A percentile compares a stretch with the other conserved stretches of the same genome.
phyloP scores from a whole-genome alignment of 1,140 invertebrate species.

The Centruroides sculpturatus region DNA sequence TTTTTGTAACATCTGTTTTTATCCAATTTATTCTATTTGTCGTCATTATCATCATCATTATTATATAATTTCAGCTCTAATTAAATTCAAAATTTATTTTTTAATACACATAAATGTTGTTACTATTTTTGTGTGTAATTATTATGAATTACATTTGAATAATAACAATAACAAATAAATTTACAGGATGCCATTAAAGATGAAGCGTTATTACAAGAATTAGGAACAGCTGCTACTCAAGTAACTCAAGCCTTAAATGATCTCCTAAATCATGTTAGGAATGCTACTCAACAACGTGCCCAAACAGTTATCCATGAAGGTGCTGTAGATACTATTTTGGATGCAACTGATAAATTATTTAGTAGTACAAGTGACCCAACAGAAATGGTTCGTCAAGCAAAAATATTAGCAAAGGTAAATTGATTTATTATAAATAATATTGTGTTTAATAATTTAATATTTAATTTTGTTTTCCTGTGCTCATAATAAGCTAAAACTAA shows the following conservation, averaged over 20 bases:
- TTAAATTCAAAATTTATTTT: too few species aligned
- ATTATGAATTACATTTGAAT: too few species aligned
- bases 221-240: slow-evolving; percentile 66
- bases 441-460: not conserved
- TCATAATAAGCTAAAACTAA: too few species aligned
- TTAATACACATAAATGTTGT: too few species aligned
- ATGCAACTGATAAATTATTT: slow-evolving; percentile 75
- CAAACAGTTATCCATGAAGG: slow-evolving; percentile 49
- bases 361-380: slow-evolving; percentile 65
- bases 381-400: slow-evolving; percentile 91
- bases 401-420: slow-evolving; percentile 55
- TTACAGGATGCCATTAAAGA: slow-evolving; percentile 13
- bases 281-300: slow-evolving; percentile 26
- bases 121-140: too few species aligned
- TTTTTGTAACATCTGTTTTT: too few species aligned
- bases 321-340: slow-evolving; percentile 74
- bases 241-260: slow-evolving; percentile 81
- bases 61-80: too few species aligned
- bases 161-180: not conserved
- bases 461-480: too few species aligned
- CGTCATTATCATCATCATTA: too few species aligned
- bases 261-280: slow-evolving; percentile 66
- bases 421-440: not conserved
- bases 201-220: slow-evolving; percentile 48
- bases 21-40: too few species aligned